Base-by-base conservation (phyloP, 35 echinoderm and acorn worm genomes). In the Heliocidaris tuberculata region DNA sequence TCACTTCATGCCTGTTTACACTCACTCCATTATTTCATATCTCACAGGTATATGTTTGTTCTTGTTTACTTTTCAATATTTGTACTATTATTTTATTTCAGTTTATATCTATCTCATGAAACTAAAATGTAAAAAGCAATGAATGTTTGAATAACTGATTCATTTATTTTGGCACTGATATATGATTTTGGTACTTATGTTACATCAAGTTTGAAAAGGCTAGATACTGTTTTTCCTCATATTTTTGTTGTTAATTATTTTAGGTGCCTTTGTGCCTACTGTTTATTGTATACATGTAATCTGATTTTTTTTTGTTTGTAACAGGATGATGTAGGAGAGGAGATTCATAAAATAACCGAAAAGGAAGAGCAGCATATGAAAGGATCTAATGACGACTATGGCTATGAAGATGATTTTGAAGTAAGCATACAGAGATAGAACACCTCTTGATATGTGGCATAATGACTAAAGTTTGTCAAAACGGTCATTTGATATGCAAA, bases 401-500 rank as follows among this genome's bases (percentile, higher is more conserved):
- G 21, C n/a, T 93, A 93, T 93, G 91, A 93, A 93, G 91, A 93
- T 93, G 91, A 93, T 27, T 93, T 93, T 93, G 91, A 93, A 48
- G 91, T 93, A 59, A 93, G 91, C 24, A 35, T 42, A 1, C 35
- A 42, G 35, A 42, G 35, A 42, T 42, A 42, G 35, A 42, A 42
- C 0, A 42, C 35, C 35, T 42, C 35, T 42, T 42, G 35, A 42
- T 42, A 42, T 42, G 0, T 42, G 35, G 3, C 0, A 42, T 42
- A 42, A 42, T 42, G 35, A 42, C 35, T 42, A 42, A 42, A 42
- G 35, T 42, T 3, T 42, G 35, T 0, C 35, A 42, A 42, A 42
- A 42, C 35, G 35, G 35, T 42, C 3, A 42, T 42, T 42, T 42
- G 35, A 42, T 42, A 42, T 42, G 35, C 35, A 42, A 42, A 42